Percentiles rank a stretch among this genome's conserved stretches.
Conservation (phyloP, 2,797 vertebrate genomes). For the Hippopotamyrus pictus region DNA sequence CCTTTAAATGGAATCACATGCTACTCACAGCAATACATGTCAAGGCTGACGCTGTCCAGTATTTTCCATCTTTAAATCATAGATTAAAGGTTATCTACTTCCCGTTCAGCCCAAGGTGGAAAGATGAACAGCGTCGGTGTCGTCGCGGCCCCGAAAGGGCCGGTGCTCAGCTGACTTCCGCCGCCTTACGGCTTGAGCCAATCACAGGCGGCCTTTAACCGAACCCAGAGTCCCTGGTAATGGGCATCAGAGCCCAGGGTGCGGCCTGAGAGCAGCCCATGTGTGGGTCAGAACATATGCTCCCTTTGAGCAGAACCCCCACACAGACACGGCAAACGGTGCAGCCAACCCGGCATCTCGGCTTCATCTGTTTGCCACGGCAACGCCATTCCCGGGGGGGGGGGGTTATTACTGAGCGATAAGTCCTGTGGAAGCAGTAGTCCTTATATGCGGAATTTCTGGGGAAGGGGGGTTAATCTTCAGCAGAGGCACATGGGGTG, state of each 20-base stretch:
- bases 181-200: background rate
- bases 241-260: background rate
- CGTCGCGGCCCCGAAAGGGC: background rate
- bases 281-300: background rate
- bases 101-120: background rate
- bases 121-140: background rate
- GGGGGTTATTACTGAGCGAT: background rate
- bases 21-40: background rate
- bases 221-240: background rate
- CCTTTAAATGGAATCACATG: background rate
- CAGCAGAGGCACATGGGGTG: too few relatives aligned
- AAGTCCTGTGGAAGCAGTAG: background rate
- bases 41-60: background rate
- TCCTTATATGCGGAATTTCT: background rate
- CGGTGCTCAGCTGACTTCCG: too few relatives aligned
- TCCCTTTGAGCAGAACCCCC: background rate
- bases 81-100: background rate
- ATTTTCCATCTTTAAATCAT: background rate
- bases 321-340: background rate
- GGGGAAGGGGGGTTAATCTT: too few relatives aligned
- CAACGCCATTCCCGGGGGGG: background rate
- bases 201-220: background rate
- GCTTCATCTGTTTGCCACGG: background rate
- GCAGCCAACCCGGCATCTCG: background rate
- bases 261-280: background rate